Base-by-base conservation (phyloP, 2,888 invertebrate species). In the Oscheius myriophilus region DNA sequence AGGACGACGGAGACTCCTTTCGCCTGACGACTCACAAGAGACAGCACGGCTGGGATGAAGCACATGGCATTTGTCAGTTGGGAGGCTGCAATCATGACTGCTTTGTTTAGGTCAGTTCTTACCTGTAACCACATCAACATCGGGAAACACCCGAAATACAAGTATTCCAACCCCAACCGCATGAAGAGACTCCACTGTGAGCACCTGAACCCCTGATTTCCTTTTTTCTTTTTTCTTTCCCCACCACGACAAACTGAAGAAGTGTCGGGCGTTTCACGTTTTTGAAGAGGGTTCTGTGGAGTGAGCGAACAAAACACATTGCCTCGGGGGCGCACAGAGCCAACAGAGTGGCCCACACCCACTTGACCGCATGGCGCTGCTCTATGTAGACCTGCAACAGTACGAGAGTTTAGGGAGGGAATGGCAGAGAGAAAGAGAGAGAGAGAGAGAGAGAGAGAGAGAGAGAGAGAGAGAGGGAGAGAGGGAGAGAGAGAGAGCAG, bases 31-130 rank as follows among this genome's bases (percentile, higher is more conserved):
- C 88, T 69, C 39, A 87, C 71, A 23, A 85, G 70, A 12, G 82
- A 80, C 21, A 89, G 77, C 21, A 93, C 88, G 21, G 92, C 92
- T 1, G 97, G 97, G 51, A 96, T 90, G 81, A 96, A 92, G 87
- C 95, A 96, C 65, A 96, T 91, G 84, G 95, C 95, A 87, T 95
- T 96, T 33, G 95, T 95, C 77, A 97, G 89, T 94, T 96, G 95
- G 45, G 95, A 93, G 14, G 83, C 82, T 71, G 62, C 45, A 39
- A 43, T 59, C 16, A 2, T 21, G 18, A 9, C 49, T 6, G 18
- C 49, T 18, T 49, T 49, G 49, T 21, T 11, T 23, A 39, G 23
- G 46, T 11, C 43, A 25, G 25, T n/a, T 2, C 53, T 18, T 53
- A 51, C 95, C 96, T 87, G 94, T 93, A 66, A 96, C 92, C 6